Evolutionary conservation across 2,888 invertebrate species (phyloP), one percentile per base, ranked within the genome.

Genomic region (Orthonevra nobilis): DNA sequence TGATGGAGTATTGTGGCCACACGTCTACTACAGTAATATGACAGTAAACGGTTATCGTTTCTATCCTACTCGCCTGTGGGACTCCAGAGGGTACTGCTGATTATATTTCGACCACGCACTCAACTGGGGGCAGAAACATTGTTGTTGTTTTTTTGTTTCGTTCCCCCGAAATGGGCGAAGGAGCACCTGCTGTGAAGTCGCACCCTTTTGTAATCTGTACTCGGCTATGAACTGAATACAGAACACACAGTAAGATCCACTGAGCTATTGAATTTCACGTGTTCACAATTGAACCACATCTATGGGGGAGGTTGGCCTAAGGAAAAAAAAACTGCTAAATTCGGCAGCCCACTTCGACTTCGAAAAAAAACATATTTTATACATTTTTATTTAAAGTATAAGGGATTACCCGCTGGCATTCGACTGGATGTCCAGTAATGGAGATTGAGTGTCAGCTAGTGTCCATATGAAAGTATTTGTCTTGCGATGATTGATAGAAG

Each of bases 401-500:
- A 42, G 34, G 42, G 58, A 50, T 73, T 36, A 48, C 56, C 50
- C 52, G 44, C 61, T 64, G 46, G 34, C 66, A 73, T 52, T 54
- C 38, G 38, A n/a, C 36, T 52, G 46, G 28, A n/a, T 44, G 38
- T 30, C 38, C 54, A 28, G 69, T 63, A 75, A 75, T 75, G 36
- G 69, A 56, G 58, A 77, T 72, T 54, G 26, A 70, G 38, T 66
- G 58, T 68, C 74, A 68, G 44, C 52, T 44, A 63, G 42, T 17
- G 19, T 56, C 28, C 28, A 63, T 30, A 26, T 32, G 36, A 52
- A 70, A 70, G 40, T 34, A 42, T 20, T 54, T 38, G 32, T 19
- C 70, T 52, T 26, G 32, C 14, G n/a, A 58, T 77, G 77, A 72
- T 72, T 77, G 70, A 77, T 77, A 64, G 56, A 60, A 34, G 70